Evolutionary conservation across 2,888 invertebrate genomes (phyloP).

Genomic region (Allolobophora icterica): DNA sequence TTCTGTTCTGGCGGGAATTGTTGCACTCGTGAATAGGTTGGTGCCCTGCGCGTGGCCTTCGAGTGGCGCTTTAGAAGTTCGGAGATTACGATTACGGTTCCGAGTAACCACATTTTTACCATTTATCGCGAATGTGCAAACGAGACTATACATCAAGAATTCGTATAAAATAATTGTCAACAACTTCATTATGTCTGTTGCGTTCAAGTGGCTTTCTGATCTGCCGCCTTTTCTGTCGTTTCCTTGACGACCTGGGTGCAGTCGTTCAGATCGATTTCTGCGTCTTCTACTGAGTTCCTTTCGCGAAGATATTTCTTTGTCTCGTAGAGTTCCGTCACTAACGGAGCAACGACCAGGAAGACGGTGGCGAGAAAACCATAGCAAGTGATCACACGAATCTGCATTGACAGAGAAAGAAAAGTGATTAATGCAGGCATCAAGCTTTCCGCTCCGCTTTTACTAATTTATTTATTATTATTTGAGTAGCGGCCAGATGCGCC

Average conservation of each 20-base stretch:
- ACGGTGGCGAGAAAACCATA: neutral
- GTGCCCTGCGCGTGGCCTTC: too few relatives aligned
- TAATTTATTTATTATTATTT: too few relatives aligned
- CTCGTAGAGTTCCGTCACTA: constrained; percentile 2
- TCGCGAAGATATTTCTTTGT: neutral
- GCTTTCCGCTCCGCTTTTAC: too few relatives aligned
- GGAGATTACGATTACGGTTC: too few relatives aligned
- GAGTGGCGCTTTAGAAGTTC: too few relatives aligned
- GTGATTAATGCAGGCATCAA: neutral
- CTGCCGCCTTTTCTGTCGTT: neutral
- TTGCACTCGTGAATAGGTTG: too few relatives aligned
- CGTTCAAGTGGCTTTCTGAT: neutral
- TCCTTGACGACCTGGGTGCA: neutral
- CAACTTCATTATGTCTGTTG: neutral
- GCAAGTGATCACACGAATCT: neutral
- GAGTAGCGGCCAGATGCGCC: too few relatives aligned
- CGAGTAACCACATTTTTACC: too few relatives aligned
- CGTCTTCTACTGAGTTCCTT: neutral
- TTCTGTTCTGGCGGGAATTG: too few relatives aligned
- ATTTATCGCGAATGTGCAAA: too few relatives aligned
- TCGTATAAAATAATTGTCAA: too few relatives aligned
- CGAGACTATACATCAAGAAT: too few relatives aligned
- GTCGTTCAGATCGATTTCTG: neutral
- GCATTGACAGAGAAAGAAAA: neutral
- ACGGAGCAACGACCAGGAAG: neutral